Evolutionary conservation across 2,888 invertebrate species (phyloP).

Genomic region (Eueremaeus valkanovi): DNA sequence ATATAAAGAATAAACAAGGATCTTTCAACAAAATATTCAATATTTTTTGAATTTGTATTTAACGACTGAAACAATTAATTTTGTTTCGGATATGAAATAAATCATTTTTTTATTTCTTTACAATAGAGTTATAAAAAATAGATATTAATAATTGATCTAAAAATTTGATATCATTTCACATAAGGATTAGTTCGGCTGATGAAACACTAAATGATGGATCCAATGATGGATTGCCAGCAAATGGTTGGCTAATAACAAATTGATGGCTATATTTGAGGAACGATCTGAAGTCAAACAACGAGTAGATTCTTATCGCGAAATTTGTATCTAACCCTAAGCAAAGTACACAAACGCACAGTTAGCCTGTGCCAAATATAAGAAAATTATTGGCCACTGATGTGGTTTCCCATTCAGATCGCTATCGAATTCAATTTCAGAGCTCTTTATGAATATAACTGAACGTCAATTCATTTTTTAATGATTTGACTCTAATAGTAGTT

Average conservation of each 20-base stretch:
- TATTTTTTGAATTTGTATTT: no score
- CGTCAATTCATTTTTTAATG: neutral
- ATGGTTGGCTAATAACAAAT: neutral
- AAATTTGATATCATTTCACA: neutral
- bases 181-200: neutral
- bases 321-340: neutral
- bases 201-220: no score
- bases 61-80: no score
- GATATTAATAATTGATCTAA: no score
- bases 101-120: no score
- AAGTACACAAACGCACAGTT: neutral
- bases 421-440: neutral
- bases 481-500: neutral
- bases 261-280: conserved; percentile 14
- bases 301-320: conserved; percentile 20
- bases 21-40: no score
- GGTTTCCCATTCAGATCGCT: neutral
- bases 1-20: no score
- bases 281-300: conserved; percentile 6
- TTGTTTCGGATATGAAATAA: no score
- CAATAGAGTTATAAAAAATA: no score
- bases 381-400: neutral
- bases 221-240: neutral
- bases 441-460: neutral
- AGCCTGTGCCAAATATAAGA: neutral